These are phyloP conservation scores for Phortica magna DNA, from an alignment of 2,888 invertebrate genomes.

Conservation along the genomic window DNA sequence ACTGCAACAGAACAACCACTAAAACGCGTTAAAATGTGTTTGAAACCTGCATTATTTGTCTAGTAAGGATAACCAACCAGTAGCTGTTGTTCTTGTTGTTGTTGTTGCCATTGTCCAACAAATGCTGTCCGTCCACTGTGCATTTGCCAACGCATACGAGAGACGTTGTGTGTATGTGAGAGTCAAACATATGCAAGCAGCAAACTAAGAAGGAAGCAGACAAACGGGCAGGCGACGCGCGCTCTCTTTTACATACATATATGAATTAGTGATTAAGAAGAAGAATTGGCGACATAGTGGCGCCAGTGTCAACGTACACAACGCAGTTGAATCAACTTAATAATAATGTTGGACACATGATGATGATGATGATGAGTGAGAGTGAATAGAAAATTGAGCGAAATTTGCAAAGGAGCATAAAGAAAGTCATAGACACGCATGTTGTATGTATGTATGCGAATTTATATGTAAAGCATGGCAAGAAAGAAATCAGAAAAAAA, in stretches of 20 bases:
- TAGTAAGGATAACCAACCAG: conserved; percentile 10
- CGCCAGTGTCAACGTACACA: background rate
- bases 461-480: background rate
- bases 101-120: background rate
- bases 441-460: too few species aligned
- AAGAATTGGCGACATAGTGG: conserved; percentile 20
- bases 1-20: background rate
- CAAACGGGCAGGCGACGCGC: background rate
- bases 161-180: too few species aligned
- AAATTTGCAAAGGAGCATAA: background rate
- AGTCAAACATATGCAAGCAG: background rate
- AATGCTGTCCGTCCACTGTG: too few species aligned
- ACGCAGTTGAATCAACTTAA: conserved; percentile 9
- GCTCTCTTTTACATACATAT: background rate
- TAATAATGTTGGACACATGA: background rate
- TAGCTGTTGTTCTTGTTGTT: background rate
- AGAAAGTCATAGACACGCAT: background rate
- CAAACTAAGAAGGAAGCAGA: background rate
- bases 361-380: background rate
- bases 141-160: too few species aligned
- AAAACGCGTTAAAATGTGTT: background rate
- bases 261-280: conserved; percentile 19
- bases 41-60: background rate
- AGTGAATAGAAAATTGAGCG: background rate
- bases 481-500: background rate